phyloP scores from a whole-genome alignment of 2,113 vertebrate species.

The Ictidomys tridecemlineatus region DNA sequence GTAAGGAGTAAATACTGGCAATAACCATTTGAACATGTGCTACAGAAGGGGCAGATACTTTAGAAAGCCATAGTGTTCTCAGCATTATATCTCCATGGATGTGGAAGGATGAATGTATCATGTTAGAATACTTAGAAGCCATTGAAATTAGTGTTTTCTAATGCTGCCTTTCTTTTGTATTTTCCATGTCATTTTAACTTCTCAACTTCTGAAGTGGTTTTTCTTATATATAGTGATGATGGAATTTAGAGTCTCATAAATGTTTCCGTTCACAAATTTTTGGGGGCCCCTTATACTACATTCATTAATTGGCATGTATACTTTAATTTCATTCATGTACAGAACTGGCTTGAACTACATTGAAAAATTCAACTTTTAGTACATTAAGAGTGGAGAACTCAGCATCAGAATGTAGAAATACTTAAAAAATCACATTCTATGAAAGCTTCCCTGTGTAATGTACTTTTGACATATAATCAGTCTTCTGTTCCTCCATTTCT shows the following conservation, averaged over 20 bases:
- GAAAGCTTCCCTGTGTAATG: neutral
- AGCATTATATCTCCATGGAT: neutral
- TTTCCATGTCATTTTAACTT: neutral
- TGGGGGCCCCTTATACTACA: neutral
- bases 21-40: neutral
- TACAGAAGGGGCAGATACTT: neutral
- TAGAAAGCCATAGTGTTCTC: neutral
- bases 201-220: neutral
- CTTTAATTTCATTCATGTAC: conserved; percentile 21
- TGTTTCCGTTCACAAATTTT: neutral
- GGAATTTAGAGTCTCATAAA: neutral
- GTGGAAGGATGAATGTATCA: neutral
- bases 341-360: neutral
- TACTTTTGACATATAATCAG: neutral
- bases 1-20: neutral
- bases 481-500: neutral
- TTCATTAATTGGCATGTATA: neutral
- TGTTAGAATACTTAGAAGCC: neutral
- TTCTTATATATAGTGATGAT: neutral
- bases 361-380: neutral
- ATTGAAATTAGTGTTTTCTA: conserved; percentile 8
- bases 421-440: neutral
- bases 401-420: neutral
- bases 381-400: neutral
- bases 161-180: neutral